Evolutionary conservation across 2,888 invertebrate species (phyloP).

Genomic region (Pantelozetes paolii): DNA sequence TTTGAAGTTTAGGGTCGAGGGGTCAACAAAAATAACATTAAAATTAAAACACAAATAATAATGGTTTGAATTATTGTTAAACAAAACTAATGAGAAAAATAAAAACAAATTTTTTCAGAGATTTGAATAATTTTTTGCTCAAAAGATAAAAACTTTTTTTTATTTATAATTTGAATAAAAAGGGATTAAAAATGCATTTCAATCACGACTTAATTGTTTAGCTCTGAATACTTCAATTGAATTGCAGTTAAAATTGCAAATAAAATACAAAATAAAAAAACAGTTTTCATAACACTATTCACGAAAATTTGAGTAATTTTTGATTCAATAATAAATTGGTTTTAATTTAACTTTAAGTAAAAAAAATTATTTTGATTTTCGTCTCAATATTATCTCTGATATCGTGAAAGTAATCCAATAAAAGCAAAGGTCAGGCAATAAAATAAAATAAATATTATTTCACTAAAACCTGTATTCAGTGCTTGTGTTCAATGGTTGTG

Average conservation of each 20-base stretch:
- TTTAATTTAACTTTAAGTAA: no score
- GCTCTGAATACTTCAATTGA: not conserved
- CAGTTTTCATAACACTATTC: not conserved
- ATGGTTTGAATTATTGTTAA: not conserved
- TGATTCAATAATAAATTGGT: not conserved
- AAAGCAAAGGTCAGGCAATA: constrained; percentile 3
- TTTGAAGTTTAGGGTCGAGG: not conserved
- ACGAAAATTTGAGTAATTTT: not conserved
- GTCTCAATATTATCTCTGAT: not conserved
- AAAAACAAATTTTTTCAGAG: no score
- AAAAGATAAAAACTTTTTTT: not conserved
- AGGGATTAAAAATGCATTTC: not conserved
- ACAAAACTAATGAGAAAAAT: not conserved
- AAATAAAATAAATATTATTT: not conserved
- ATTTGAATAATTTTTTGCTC: not conserved
- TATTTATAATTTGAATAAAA: not conserved
- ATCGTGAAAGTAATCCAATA: constrained; percentile 19
- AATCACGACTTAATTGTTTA: not conserved
- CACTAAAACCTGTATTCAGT: not conserved
- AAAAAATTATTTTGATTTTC: not conserved
- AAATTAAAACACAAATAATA: not conserved
- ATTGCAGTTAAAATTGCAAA: not conserved
- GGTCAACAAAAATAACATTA: not conserved
- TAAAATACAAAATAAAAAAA: not conserved
- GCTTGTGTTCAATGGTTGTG: not conserved